These are phyloP conservation scores for Zeugodacus cucurbitae DNA, from an alignment of 1,140 invertebrate species.

Conservation along the genomic window DNA sequence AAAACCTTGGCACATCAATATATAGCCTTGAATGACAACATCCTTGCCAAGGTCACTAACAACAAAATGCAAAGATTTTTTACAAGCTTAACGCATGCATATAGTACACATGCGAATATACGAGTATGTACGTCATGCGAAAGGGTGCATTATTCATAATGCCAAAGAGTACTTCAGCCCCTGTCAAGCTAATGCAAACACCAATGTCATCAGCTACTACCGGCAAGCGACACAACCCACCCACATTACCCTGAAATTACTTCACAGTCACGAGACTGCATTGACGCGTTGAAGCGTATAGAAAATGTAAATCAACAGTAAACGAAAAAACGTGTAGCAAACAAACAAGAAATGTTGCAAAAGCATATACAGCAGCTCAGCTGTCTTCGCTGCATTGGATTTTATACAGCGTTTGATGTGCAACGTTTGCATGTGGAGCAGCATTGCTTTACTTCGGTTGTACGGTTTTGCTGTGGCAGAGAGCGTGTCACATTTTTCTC, in stretches of 20 bases:
- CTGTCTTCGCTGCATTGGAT: background rate
- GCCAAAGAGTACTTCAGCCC: background rate
- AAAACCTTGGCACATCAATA: background rate
- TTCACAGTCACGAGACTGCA: conserved; percentile 5
- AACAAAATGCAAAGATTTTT: background rate
- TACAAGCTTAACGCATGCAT: background rate
- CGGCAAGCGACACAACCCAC: background rate
- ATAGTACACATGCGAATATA: background rate
- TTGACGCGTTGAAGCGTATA: background rate
- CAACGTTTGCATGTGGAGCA: background rate
- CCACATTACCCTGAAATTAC: background rate
- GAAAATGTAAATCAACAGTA: background rate
- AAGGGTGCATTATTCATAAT: background rate
- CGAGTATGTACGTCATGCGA: background rate
- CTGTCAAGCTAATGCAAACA: background rate
- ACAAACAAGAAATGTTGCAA: background rate
- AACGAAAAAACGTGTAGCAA: background rate
- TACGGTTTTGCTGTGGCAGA: background rate
- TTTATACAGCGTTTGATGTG: background rate
- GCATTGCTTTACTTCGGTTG: background rate
- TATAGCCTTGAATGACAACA: conserved; percentile 22
- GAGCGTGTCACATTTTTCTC: conserved; percentile 27
- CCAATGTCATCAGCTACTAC: background rate
- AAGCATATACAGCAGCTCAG: background rate
- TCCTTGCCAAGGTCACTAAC: conserved; percentile 43